These are phyloP conservation scores for Paragorgia papillata DNA, from an alignment of 92 coral and sea anemone species.

Conservation along the genomic window DNA sequence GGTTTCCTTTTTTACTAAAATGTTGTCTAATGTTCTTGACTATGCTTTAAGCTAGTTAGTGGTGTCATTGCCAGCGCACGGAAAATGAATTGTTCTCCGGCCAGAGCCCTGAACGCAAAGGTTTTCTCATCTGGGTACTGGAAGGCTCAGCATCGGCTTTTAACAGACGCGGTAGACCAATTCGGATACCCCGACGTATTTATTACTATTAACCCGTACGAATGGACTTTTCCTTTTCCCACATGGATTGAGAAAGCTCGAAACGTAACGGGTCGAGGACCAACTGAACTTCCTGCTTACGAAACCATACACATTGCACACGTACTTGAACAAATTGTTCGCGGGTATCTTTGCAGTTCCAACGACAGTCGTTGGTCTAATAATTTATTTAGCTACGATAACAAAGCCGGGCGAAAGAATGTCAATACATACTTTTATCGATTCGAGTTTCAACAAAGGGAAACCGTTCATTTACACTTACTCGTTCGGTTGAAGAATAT, in stretches of 20 bases:
- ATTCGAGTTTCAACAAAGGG: slow-evolving; percentile 55
- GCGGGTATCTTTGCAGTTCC: slow-evolving; percentile 45
- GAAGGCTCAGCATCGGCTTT: slow-evolving; percentile 16
- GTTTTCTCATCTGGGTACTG: not conserved
- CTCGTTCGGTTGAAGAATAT: slow-evolving; percentile 38
- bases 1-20: not conserved
- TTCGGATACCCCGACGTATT: slow-evolving; percentile 1
- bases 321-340: slow-evolving; percentile 19
- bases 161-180: not conserved
- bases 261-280: slow-evolving; percentile 1
- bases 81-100: not conserved
- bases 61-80: not conserved
- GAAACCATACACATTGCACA: slow-evolving; percentile 38
- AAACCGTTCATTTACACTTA: slow-evolving; percentile 49
- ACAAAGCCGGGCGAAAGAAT: not conserved
- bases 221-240: slow-evolving; percentile 41
- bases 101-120: not conserved
- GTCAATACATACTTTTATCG: slow-evolving; percentile 44
- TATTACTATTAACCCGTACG: slow-evolving; percentile 20
- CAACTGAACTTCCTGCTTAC: not conserved
- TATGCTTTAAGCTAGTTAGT: not conserved
- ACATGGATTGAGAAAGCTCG: not conserved
- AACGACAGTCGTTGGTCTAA: slow-evolving; percentile 28
- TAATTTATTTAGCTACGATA: slow-evolving; percentile 9
- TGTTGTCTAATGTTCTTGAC: not conserved